These are phyloP conservation scores for Stenichneumon culpator DNA, from an alignment of 2,888 invertebrate species.

Conservation along the genomic window DNA sequence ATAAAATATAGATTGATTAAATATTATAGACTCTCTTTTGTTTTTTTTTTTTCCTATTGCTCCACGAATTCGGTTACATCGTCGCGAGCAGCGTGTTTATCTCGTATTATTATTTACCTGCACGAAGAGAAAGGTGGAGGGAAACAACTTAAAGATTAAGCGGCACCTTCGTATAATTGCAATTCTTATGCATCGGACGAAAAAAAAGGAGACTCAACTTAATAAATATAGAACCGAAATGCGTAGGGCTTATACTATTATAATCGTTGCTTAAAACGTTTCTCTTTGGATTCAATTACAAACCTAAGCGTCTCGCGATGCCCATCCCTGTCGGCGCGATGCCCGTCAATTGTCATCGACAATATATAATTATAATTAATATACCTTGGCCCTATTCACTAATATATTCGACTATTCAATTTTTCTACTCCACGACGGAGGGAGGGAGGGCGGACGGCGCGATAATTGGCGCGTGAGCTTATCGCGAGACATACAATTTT, in stretches of 20 bases:
- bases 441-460: conserved; percentile 8
- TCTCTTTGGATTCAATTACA: conserved; percentile 70
- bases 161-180: conserved; percentile 66
- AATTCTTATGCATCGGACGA: conserved; percentile 51
- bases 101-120: conserved; percentile 26
- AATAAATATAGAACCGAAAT: conserved; percentile 62
- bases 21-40: conserved; percentile 67
- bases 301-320: conserved; percentile 60
- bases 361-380: conserved; percentile 41
- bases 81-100: conserved; percentile 50
- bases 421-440: conserved; percentile 36
- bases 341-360: conserved; percentile 38
- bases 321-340: conserved; percentile 39
- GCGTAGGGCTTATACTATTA: conserved; percentile 66
- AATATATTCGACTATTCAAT: conserved; percentile 53
- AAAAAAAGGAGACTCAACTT: conserved; percentile 52
- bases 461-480: conserved; percentile 16
- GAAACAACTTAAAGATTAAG: conserved; percentile 57
- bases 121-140: conserved; percentile 23
- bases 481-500: conserved; percentile 46
- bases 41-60: conserved; percentile 55
- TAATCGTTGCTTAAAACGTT: conserved; percentile 68
- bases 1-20: conserved; percentile 75
- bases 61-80: conserved; percentile 52
- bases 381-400: conserved; percentile 22